Conservation (phyloP, 1,140 invertebrate species). For the Dendroctonus ponderosae region DNA sequence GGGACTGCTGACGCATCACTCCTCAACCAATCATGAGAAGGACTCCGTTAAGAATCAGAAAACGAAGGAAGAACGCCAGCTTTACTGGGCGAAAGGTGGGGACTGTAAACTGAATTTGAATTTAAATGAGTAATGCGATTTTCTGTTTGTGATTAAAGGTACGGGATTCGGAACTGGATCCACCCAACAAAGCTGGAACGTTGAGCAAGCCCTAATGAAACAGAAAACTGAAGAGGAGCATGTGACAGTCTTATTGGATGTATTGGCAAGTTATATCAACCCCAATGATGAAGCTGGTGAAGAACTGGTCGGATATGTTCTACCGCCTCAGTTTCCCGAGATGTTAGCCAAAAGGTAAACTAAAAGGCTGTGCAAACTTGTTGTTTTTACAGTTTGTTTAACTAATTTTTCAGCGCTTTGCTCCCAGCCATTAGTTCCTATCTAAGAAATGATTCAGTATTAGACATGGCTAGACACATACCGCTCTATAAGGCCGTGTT, state of each 20-base stretch:
- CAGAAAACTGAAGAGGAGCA: conserved; percentile 91
- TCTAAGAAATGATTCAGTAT: conserved; percentile 88
- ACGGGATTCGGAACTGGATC: conserved; percentile 95
- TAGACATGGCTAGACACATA: conserved; percentile 94
- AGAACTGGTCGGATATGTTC: conserved; percentile 50
- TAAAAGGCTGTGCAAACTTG: not conserved
- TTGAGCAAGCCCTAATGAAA: conserved; percentile 85
- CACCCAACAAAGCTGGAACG: conserved; percentile 93
- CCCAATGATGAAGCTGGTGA: conserved; percentile 56
- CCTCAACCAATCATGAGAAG: conserved; percentile 40
- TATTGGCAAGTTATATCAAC: conserved; percentile 84
- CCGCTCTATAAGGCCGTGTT: conserved; percentile 85
- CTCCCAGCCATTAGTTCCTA: conserved; percentile 88
- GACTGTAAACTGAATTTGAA: not conserved
- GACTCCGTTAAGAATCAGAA: conserved; percentile 45
- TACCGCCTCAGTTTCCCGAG: conserved; percentile 71
- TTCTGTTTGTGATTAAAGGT: conserved; percentile 42
- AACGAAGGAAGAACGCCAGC: conserved; percentile 74
- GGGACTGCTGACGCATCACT: conserved; percentile 86
- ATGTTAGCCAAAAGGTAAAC: conserved; percentile 62
- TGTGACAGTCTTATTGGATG: conserved; percentile 76
- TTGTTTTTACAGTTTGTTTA: not conserved
- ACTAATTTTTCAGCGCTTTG: conserved; percentile 64
- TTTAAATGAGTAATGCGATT: not conserved
- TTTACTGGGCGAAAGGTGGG: conserved; percentile 87